Base-by-base conservation (phyloP, 2,888 invertebrate genomes). In the Helleia helle region DNA sequence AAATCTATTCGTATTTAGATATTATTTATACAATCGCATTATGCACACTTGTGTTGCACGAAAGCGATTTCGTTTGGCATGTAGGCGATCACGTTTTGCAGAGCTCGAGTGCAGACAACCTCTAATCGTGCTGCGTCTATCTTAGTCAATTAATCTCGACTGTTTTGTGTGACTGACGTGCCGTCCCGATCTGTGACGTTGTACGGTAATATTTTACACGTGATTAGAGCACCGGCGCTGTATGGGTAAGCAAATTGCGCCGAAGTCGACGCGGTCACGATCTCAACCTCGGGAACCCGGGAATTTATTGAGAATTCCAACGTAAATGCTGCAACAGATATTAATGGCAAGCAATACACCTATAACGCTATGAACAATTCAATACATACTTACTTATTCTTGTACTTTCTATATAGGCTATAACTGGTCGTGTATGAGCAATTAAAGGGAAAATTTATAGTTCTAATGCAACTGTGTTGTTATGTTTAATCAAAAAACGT, bases 191-290 rank as follows among this genome's bases (percentile, higher is more conserved):
- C 67, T 63, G 67, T 62, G 79, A 77, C 73, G 72, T 65, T 66
- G 55, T 65, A 55, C 62, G 60, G 79, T 66, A 75, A 83, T 84
- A 84, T 81, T 80, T 84, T 81, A 81, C 83, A 84, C 83, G 68
- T 84, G 81, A 81, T 81, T 83, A 81, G 81, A 81, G 70, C 64
- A 59, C 66, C 62, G 67, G 70, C 75, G 68, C 71, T 79, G 75
- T 80, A 81, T 83, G 81, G 79, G 76, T 79, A 81, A 80, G 83
- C 83, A 81, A 84, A 84, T 84, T 84, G 83, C 80, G 65, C 65
- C 71, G 73, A 76, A 71, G 71, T 73, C 79, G 79, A 72, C 73
- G 71, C 73, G 70, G 80, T 83, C 83, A 84, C 83, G 83, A 84
- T 75, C 69, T 81, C 74, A 81, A 80, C 83, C 72, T 73, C 75